Evolutionary conservation across 1,140 invertebrate genomes (phyloP).

Genomic region (Metopolophium dirhodum): DNA sequence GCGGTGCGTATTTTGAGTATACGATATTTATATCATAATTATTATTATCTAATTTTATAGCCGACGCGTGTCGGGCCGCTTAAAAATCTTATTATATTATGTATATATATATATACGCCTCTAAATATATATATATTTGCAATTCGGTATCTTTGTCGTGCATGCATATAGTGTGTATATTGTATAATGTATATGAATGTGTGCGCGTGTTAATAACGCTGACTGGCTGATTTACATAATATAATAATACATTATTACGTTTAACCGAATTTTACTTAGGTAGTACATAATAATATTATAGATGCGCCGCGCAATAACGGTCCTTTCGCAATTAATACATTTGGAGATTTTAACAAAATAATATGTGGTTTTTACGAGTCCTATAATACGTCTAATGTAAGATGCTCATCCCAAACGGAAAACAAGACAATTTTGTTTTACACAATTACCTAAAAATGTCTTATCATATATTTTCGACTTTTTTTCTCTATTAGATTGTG

Average conservation of each 20-base stretch:
- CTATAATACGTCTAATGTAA: background rate
- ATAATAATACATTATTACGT: background rate
- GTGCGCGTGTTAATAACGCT: background rate
- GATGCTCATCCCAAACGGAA: background rate
- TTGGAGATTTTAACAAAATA: background rate
- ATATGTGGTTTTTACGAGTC: background rate
- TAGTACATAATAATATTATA: background rate
- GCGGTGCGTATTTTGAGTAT: background rate
- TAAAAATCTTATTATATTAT: background rate
- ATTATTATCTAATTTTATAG: background rate
- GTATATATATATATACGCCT: background rate
- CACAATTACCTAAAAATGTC: background rate
- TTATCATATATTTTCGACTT: slow-evolving; percentile 18
- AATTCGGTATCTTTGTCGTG: background rate
- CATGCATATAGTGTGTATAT: slow-evolving; percentile 10
- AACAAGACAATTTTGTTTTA: background rate
- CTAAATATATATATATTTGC: slow-evolving; percentile 14
- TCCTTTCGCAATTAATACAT: background rate
- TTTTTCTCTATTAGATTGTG: background rate
- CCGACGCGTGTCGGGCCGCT: background rate
- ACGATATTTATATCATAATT: background rate
- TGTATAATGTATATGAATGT: background rate
- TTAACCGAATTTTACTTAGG: background rate
- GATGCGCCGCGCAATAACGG: background rate
- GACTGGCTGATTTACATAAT: slow-evolving; percentile 32